Conservation (phyloP, 2,797 vertebrate species). For the Acanthopagrus latus region DNA sequence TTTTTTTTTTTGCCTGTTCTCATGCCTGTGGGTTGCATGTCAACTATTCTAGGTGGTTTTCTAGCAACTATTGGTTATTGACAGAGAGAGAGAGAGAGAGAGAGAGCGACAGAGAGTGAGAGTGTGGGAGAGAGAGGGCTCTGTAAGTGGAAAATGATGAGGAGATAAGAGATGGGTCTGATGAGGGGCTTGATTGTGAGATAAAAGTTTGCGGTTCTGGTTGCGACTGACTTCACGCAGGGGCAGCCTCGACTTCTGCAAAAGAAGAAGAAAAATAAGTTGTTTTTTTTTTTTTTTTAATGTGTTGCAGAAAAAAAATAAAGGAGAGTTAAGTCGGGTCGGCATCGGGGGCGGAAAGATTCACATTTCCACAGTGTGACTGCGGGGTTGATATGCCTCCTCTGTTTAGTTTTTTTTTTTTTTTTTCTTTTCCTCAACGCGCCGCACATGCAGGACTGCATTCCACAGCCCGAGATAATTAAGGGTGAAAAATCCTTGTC, state of each 20-base stretch:
- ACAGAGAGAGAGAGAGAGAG: constrained; percentile 16
- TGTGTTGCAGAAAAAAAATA: constrained; percentile 34
- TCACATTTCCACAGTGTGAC: constrained; percentile 41
- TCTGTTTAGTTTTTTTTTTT: not conserved
- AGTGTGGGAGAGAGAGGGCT: constrained; percentile 50
- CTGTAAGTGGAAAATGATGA: constrained; percentile 75
- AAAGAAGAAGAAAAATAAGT: constrained; percentile 30
- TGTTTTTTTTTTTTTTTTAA: not conserved
- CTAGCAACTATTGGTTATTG: constrained; percentile 54
- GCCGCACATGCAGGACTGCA: constrained; percentile 52
- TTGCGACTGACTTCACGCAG: constrained; percentile 24
- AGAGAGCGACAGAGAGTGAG: constrained; percentile 14
- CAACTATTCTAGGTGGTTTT: constrained; percentile 43
- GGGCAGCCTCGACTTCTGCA: constrained; percentile 18
- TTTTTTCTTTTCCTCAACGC: not conserved
- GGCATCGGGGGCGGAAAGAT: constrained; percentile 22
- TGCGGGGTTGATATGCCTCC: constrained; percentile 36
- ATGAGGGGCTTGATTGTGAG: constrained; percentile 58
- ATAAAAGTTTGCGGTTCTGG: constrained; percentile 63
- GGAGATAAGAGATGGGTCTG: constrained; percentile 67
- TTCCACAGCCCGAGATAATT: constrained; percentile 77
- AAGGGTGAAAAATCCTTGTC: constrained; percentile 82
- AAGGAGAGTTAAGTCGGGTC: constrained; percentile 5
- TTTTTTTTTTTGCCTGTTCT: constrained; percentile 7
- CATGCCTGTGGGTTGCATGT: constrained; percentile 21